Evolutionary conservation across 37 sponge, comb jelly and placozoan genomes (phyloP), one percentile per base, ranked within the genome.

Genomic region (Ephydatia muelleri): DNA sequence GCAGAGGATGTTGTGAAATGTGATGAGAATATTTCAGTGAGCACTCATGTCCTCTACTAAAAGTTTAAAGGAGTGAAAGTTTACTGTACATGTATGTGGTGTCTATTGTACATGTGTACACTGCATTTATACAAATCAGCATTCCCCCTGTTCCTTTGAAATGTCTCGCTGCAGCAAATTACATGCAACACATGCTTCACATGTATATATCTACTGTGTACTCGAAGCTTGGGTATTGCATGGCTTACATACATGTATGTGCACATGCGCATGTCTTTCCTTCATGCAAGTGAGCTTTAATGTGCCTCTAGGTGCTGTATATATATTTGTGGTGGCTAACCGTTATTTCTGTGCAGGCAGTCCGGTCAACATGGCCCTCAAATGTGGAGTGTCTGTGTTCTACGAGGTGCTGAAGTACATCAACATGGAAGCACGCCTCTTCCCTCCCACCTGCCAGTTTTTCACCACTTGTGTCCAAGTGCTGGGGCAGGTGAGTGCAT

Each of bases 371-470:
- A 38, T 85, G 31, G 70, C 78, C 31, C 65, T 87, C 19, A 81
- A 81, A 32, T 73, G 67, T 68, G 96, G 88, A 2, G 49, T 85
- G 16, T 81, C 85, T 27, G 57, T 97, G 81, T 97, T 97, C 70
- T 97, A 95, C 71, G 78, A 88, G 49, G 83, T 97, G 13, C 80
- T 93, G 5, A 35, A 81, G 31, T 92, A 65, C 67, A 48, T 97
- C 31, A 79, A 83, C 26, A 22, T 64, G 32, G 90, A 89, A 13
- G 87, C 84, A 0, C 79, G 86, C 65, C 79, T 85, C 48, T 95
- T 75, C 68, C 94, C 92, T 0, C 93, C 98, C 22, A 83, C 93
- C 19, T 76, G 89, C 30, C 95, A 97, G 90, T 91, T 97, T 85
- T 89, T 95, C 82, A 87, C 90, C 65, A 87, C 93, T 75, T 82